phyloP scores from a whole-genome alignment of 1,140 invertebrate species.

The Atta texana region DNA sequence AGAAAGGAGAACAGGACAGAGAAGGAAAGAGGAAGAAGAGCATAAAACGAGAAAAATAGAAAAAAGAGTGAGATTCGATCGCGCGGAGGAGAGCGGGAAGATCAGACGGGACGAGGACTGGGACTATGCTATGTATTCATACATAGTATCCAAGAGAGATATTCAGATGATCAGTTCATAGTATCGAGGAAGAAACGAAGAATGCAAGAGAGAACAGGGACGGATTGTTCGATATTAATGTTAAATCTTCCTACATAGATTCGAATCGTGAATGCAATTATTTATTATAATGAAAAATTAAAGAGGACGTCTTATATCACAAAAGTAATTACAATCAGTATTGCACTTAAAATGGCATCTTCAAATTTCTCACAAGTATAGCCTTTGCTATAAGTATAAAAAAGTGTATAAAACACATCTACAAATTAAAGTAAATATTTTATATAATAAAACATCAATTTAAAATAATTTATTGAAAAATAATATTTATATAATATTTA shows the following conservation, averaged over 20 bases:
- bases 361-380: background rate
- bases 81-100: background rate
- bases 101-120: background rate
- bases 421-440: too few species aligned
- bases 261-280: constrained; percentile 13
- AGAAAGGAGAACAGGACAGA: constrained; percentile 50
- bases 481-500: too few species aligned
- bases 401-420: too few species aligned
- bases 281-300: background rate
- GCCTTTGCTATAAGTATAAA: too few species aligned
- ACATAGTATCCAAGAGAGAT: background rate
- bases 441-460: too few species aligned
- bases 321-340: background rate
- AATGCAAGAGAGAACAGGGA: background rate
- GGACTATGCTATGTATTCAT: background rate
- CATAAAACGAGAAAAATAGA: constrained; percentile 57
- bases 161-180: constrained; percentile 14
- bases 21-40: constrained; percentile 67
- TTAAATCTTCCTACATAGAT: background rate
- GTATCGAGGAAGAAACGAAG: constrained; percentile 5
- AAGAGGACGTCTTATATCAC: background rate
- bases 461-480: too few species aligned
- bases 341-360: background rate
- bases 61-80: constrained; percentile 48
- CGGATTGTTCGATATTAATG: background rate